Evolutionary conservation across 1,140 invertebrate genomes (phyloP), one percentile per base, ranked within the genome.

Genomic region (Bicyclus anynana): DNA sequence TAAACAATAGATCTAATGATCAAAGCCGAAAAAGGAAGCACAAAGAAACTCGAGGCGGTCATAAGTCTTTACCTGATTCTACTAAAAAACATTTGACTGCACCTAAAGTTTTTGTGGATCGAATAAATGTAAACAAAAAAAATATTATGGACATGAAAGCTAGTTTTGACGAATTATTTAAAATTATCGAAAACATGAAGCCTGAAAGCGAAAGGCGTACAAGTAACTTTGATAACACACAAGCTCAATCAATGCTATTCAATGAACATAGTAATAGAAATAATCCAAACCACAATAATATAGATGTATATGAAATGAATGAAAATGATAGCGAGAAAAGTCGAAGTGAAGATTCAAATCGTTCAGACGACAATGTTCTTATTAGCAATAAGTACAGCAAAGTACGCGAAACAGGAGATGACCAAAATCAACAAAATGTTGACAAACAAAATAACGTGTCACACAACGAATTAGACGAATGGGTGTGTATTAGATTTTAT

Each of bases 311-410:
- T 9, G 57, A 62, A 26, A n/a, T n/a, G n/a, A n/a, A n/a, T n/a
- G n/a, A n/a, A n/a, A n/a, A n/a, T n/a, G 51, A 69, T 17, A 66
- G 59, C 16, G 65, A 64, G 1, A 67, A 54, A 40, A 77, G 60
- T 44, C 56, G 67, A 13, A 67, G 73, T 23, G 68, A 73, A 9
- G 79, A 76, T 10, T 77, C 72, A 0, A 68, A 80, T 59, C 62
- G 80, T 3, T 82, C 74, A 0, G 72, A 79, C 49, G 77, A 82
- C 47, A 77, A 76, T 47, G 75, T 82, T 12, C 53, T 83, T 0
- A 85, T 83, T 18, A 74, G 69, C 16, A 83, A 83, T 53, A 82
- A 75, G 67, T 77, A 74, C 53, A 67, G 49, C 10, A 71, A 64
- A 44, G 56, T 44, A 42, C 47, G 10, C 23, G 42, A 21, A 23